Conservation (phyloP, 2,113 vertebrate genomes). For the Mionectes macconnelli region DNA sequence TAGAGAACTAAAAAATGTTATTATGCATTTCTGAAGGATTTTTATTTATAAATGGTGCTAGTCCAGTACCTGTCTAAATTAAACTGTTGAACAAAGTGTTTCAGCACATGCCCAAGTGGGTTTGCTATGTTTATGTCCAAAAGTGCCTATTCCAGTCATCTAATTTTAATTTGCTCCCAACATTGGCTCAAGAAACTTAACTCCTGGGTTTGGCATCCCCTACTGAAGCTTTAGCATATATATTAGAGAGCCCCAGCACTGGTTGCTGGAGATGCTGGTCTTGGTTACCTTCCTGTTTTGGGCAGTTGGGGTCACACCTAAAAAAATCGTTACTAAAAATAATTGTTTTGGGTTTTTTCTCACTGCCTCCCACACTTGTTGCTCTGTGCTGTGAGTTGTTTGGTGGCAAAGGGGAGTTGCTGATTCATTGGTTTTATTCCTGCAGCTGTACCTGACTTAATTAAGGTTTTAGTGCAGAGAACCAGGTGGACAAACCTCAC, state of each 20-base stretch:
- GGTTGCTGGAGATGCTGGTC: neutral
- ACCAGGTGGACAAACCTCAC: neutral
- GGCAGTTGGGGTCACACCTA: neutral
- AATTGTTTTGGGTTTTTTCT: neutral
- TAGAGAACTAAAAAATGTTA: neutral
- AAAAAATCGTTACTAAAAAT: neutral
- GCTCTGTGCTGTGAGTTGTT: neutral
- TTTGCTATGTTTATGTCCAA: neutral
- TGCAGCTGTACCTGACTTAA: constrained; percentile 14
- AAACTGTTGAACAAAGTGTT: neutral
- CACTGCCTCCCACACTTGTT: neutral
- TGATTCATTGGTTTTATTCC: neutral
- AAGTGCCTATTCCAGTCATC: neutral
- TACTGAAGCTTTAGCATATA: neutral
- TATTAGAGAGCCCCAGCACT: neutral
- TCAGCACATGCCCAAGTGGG: neutral
- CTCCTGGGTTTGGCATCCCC: neutral
- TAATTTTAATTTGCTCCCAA: neutral
- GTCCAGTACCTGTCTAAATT: neutral
- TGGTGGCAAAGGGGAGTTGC: neutral
- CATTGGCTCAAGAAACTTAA: neutral
- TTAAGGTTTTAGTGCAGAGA: neutral
- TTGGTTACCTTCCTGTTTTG: neutral
- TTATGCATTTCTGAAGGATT: neutral
- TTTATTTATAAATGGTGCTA: neutral